Percentiles rank a stretch among this genome's conserved stretches.
phyloP scores from a whole-genome alignment of 2,113 vertebrate species.

The Pachyramphus minor region DNA sequence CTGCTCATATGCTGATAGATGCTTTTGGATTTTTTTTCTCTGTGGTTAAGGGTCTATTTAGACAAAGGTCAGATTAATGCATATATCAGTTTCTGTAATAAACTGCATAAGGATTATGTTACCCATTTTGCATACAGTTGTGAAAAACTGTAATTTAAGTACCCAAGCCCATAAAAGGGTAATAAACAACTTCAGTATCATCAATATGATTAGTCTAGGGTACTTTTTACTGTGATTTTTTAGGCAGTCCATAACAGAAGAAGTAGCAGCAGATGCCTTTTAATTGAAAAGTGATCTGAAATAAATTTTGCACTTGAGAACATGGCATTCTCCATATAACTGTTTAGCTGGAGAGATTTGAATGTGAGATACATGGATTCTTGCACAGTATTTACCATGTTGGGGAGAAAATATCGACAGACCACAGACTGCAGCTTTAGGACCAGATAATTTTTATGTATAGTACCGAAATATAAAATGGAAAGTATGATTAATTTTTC shows the following conservation, averaged over 20 bases:
- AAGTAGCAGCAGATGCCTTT: conserved; percentile 69
- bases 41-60: conserved; percentile 66
- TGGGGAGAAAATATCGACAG: conserved; percentile 31
- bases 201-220: conserved; percentile 63
- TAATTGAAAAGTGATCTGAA: conserved; percentile 77
- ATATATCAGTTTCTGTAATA: conserved; percentile 74
- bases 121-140: conserved; percentile 77
- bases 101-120: conserved; percentile 67
- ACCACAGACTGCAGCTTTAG: conserved; percentile 64
- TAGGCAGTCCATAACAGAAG: conserved; percentile 49
- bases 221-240: conserved; percentile 44
- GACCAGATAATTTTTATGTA: conserved; percentile 79
- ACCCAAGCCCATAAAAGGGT: conserved; percentile 70
- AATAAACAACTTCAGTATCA: conserved; percentile 73
- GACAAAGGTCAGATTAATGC: conserved; percentile 72
- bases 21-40: conserved; percentile 12
- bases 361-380: conserved; percentile 40
- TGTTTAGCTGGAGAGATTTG: conserved; percentile 58
- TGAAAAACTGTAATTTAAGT: conserved; percentile 75
- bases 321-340: conserved; percentile 35
- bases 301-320: conserved; percentile 69
- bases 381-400: conserved; percentile 39
- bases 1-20: conserved; percentile 56
- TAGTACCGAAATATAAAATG: conserved; percentile 83
- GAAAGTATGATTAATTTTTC: conserved; percentile 97